These are phyloP conservation scores for Parotia lawesii DNA, from an alignment of 2,113 vertebrate species.

Conservation along the genomic window DNA sequence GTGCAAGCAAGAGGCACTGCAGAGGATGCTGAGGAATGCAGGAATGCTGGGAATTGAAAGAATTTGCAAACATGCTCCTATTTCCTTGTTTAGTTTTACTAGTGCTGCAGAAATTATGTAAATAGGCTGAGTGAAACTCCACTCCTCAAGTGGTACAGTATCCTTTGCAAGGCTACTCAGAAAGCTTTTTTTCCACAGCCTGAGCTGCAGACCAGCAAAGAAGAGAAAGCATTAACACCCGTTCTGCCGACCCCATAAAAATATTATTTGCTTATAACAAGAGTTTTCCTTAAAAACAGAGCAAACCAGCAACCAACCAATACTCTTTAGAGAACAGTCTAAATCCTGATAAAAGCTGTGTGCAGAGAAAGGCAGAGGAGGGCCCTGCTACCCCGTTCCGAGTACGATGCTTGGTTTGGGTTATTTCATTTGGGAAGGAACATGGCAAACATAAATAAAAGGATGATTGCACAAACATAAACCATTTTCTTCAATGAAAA, in stretches of 20 bases:
- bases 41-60: background rate
- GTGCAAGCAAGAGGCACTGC: background rate
- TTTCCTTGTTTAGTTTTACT: background rate
- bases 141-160: background rate
- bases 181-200: background rate
- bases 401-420: fast-evolving
- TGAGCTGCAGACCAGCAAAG: background rate
- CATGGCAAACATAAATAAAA: background rate
- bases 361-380: background rate
- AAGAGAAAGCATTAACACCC: background rate
- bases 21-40: slow-evolving; percentile 30
- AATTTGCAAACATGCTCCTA: slow-evolving; percentile 19
- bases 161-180: background rate
- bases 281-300: background rate
- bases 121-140: background rate
- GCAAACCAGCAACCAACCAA: background rate
- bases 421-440: background rate
- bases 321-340: background rate
- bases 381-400: fast-evolving
- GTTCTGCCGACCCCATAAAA: fast-evolving
- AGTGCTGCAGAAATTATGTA: background rate
- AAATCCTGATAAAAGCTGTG: background rate
- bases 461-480: slow-evolving; percentile 7
- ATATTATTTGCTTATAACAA: background rate
- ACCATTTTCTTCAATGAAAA: background rate